Conservation (phyloP, 2,888 invertebrate species). For the Callimorpha dominula region DNA sequence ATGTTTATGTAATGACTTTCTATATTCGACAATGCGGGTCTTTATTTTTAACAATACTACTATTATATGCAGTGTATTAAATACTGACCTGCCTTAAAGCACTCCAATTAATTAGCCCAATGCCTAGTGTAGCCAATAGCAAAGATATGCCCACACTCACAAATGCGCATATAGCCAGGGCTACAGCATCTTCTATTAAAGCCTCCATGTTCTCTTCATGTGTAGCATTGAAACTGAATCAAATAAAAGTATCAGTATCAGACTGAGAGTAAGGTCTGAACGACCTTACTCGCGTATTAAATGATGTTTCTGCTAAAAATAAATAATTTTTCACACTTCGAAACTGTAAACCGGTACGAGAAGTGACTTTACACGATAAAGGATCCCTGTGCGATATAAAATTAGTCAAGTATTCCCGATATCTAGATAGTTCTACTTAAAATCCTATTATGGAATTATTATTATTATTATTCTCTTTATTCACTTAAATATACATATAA, state of each 20-base stretch:
- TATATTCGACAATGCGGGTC: no score
- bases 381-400: not conserved
- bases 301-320: not conserved
- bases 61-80: not conserved
- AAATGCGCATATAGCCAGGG: constrained; percentile 80
- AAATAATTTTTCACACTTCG: not conserved
- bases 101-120: constrained; percentile 85
- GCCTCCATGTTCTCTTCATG: constrained; percentile 81
- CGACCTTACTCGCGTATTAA: no score
- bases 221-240: constrained; percentile 76
- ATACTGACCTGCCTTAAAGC: constrained; percentile 80
- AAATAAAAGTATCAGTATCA: not conserved
- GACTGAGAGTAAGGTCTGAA: no score
- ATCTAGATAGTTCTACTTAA: not conserved
- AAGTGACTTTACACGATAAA: not conserved
- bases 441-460: no score
- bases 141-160: constrained; percentile 64
- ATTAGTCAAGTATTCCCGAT: not conserved
- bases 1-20: no score
- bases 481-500: no score
- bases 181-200: constrained; percentile 81
- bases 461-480: no score
- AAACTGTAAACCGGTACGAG: not conserved
- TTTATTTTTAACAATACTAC: no score
- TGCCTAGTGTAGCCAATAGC: constrained; percentile 73